Evolutionary conservation across 2,888 invertebrate genomes (phyloP).

Genomic region (Eristalinus sepulchralis): DNA sequence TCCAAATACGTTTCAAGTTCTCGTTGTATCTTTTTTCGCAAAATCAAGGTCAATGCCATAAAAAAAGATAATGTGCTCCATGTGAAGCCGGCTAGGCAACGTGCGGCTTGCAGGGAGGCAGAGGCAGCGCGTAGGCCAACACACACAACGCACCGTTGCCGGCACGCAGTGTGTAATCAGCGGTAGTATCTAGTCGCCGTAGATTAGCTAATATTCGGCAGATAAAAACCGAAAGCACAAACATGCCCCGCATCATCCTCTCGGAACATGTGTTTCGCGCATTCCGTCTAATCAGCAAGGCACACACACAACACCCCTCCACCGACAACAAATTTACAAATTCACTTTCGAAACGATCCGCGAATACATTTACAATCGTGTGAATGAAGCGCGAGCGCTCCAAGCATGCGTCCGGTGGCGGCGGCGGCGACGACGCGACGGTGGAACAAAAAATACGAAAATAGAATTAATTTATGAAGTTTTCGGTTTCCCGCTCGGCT

Average conservation of each 20-base stretch:
- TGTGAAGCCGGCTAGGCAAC: background rate
- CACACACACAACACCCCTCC: constrained; percentile 29
- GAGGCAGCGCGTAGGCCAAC: background rate
- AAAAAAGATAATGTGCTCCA: constrained; percentile 2
- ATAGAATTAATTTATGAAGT: constrained; percentile 35
- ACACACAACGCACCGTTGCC: background rate
- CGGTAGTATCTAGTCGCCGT: background rate
- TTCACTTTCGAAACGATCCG: constrained; percentile 45
- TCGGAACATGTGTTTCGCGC: constrained; percentile 37
- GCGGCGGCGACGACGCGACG: no score
- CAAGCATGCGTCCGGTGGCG: background rate
- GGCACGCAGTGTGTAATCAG: constrained; percentile 6
- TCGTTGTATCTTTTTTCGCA: background rate
- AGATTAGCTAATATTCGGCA: constrained; percentile 5
- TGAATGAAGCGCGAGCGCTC: background rate
- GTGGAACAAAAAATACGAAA: constrained; percentile 5
- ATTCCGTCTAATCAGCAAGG: constrained; percentile 55
- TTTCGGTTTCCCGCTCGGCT: background rate
- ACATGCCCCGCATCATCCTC: background rate
- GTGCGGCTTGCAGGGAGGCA: background rate
- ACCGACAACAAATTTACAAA: constrained; percentile 47
- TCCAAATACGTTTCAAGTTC: background rate
- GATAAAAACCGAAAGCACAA: background rate
- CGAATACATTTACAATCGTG: constrained; percentile 39
- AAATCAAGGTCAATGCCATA: constrained; percentile 7